Conservation (phyloP, 2,888 invertebrate genomes). For the Tipula lateralis region DNA sequence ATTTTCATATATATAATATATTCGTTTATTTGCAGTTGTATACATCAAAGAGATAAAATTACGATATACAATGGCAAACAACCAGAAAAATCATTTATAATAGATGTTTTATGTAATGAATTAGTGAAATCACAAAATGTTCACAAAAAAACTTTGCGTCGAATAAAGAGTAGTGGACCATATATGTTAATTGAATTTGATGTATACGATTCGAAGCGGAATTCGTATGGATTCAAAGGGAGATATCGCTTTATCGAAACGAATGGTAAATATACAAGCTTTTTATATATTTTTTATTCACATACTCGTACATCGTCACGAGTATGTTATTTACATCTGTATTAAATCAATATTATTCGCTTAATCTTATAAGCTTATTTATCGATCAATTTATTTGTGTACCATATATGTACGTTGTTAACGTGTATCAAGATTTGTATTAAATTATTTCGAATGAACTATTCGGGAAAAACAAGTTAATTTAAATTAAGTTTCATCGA, state of each 20-base stretch:
- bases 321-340: not conserved
- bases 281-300: not conserved
- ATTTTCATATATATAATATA: too few relatives aligned
- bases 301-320: not conserved
- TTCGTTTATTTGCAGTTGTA: constrained; percentile 55
- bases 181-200: constrained; percentile 79
- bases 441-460: not conserved
- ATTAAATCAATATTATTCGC: not conserved
- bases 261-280: constrained; percentile 6
- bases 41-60: constrained; percentile 76
- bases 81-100: constrained; percentile 64
- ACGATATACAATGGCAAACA: constrained; percentile 77
- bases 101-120: constrained; percentile 78
- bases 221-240: constrained; percentile 56
- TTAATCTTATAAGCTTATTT: not conserved
- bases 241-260: constrained; percentile 45
- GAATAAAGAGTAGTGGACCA: constrained; percentile 77
- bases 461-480: not conserved
- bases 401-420: too few relatives aligned
- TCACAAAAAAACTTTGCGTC: constrained; percentile 59
- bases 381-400: not conserved
- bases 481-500: not conserved
- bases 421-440: not conserved
- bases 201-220: constrained; percentile 50
- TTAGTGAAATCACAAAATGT: not conserved